Conservation (phyloP, 64 coral and sea anemone genomes). For the Montipora efflorescens region DNA sequence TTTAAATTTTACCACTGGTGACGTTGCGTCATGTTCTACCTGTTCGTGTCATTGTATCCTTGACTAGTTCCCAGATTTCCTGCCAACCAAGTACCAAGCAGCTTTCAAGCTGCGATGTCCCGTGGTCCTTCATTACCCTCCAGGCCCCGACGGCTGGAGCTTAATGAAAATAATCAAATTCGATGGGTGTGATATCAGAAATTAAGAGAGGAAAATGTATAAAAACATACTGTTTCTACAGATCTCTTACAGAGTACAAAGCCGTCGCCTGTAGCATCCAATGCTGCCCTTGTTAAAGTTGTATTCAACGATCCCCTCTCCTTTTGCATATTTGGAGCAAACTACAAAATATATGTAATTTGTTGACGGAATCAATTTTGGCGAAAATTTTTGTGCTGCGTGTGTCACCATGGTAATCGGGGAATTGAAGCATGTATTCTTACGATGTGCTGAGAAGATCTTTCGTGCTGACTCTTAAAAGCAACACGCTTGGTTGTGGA, state of each 20-base stretch:
- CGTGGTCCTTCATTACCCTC: conserved; percentile 61
- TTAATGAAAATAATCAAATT: conserved; percentile 88
- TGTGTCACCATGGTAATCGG: background rate
- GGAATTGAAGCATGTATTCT: background rate
- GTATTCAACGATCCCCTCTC: background rate
- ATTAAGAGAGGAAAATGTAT: background rate
- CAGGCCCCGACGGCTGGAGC: conserved; percentile 72
- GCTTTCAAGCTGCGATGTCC: conserved; percentile 28
- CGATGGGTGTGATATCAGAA: conserved; percentile 62
- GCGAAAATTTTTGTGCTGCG: background rate
- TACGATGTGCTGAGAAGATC: background rate
- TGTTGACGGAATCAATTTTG: background rate
- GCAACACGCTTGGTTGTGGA: background rate
- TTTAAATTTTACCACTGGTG: background rate
- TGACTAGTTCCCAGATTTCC: conserved; percentile 60
- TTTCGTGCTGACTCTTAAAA: background rate
- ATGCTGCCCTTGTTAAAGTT: background rate
- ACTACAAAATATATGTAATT: background rate
- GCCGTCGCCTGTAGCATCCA: no score
- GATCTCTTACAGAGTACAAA: background rate
- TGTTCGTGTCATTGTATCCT: background rate
- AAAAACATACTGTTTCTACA: background rate
- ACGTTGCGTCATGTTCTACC: no score
- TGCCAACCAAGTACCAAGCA: conserved; percentile 3
- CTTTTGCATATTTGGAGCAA: background rate